A percentile compares a stretch with the other conserved stretches of the same genome.
Conservation (phyloP, 2,888 invertebrate species). For the Rambutsinella grinnellia region DNA sequence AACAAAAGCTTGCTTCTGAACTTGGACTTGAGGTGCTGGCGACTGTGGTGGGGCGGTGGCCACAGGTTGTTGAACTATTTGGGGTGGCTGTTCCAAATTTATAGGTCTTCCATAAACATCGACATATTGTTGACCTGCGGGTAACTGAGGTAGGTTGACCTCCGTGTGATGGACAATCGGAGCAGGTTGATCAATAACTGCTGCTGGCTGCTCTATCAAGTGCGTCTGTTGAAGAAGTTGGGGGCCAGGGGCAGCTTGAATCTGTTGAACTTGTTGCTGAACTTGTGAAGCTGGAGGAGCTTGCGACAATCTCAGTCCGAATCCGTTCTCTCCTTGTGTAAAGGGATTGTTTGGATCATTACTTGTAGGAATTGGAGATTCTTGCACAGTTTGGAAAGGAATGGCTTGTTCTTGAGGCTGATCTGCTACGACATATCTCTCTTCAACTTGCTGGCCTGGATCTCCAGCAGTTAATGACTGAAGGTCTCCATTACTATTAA, state of each 20-base stretch:
- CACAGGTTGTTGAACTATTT: not conserved
- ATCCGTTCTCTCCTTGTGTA: conserved; percentile 12
- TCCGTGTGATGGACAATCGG: conserved; percentile 4
- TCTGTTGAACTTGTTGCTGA: conserved; percentile 22
- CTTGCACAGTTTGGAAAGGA: conserved; percentile 10
- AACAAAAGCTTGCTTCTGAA: conserved; percentile 20
- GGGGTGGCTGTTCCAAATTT: not conserved
- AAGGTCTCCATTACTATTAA: conserved; percentile 2
- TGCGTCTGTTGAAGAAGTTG: not conserved
- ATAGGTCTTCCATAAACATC: conserved; percentile 18
- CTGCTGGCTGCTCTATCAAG: not conserved
- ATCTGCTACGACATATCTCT: too few species aligned
- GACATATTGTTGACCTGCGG: conserved; percentile 20
- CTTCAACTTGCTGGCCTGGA: too few species aligned
- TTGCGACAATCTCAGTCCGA: conserved; percentile 10
- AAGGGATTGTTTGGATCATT: conserved; percentile 12
- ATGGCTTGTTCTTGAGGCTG: conserved; percentile 13
- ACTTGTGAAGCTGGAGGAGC: not conserved
- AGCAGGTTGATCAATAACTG: not conserved
- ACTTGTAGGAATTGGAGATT: conserved; percentile 3
- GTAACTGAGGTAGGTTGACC: conserved; percentile 10
- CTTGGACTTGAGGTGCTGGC: not conserved
- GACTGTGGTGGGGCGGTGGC: not conserved
- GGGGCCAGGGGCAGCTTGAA: too few species aligned
- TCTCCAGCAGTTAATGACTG: too few species aligned